Percentiles rank a stretch among this genome's conserved stretches.
Conservation (phyloP, 2,797 vertebrate species). For the Centropyge bicolor region DNA sequence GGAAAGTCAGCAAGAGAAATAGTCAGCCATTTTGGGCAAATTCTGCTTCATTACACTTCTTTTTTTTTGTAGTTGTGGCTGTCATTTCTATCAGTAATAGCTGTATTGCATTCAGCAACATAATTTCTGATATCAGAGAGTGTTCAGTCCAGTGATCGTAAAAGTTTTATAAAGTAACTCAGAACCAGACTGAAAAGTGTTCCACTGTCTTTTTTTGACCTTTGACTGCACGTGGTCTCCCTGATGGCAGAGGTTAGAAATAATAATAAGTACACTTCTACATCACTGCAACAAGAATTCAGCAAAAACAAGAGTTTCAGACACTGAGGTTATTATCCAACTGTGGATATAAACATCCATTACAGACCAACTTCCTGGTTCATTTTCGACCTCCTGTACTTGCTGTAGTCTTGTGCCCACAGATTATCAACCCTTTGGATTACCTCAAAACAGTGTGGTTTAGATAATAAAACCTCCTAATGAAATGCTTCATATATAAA, state of each 20-base stretch:
- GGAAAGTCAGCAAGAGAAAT: neutral
- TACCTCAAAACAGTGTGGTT: neutral
- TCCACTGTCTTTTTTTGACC: no score
- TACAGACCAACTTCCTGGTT: neutral
- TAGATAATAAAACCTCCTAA: neutral
- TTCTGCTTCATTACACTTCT: slow-evolving; percentile 1
- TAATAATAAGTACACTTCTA: no score
- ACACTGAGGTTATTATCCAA: neutral
- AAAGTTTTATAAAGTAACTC: neutral
- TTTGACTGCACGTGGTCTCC: neutral
- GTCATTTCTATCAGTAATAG: neutral
- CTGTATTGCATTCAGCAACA: neutral
- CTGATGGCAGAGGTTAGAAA: no score
- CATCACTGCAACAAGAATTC: neutral
- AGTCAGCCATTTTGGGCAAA: neutral
- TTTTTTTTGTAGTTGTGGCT: neutral
- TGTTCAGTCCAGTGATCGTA: no score
- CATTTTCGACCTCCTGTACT: neutral
- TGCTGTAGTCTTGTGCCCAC: neutral
- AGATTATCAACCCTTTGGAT: neutral
- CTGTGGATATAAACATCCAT: neutral
- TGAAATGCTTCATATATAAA: neutral
- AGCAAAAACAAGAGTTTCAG: neutral
- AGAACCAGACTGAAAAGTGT: no score
- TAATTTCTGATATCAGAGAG: neutral